Conservation (phyloP, 2,888 invertebrate genomes). For the Stegana nigrithorax region DNA sequence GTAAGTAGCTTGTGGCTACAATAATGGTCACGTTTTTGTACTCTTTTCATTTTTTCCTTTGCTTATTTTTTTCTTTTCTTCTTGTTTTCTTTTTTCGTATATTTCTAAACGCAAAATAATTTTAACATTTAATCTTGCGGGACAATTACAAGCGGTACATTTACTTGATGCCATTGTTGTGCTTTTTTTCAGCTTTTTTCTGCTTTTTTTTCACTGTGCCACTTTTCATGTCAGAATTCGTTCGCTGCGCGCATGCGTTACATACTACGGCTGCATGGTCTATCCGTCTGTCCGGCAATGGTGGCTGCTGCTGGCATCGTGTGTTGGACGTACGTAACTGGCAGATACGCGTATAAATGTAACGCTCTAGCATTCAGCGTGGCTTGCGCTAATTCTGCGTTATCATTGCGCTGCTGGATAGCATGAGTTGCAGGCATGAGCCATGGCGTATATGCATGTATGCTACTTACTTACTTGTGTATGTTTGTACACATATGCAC, state of each 20-base stretch:
- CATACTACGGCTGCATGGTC: too few relatives aligned
- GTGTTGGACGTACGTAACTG: slow-evolving; percentile 1
- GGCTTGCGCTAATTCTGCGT: neutral
- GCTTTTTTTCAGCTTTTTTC: slow-evolving; percentile 23
- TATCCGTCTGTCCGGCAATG: too few relatives aligned
- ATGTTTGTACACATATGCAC: too few relatives aligned
- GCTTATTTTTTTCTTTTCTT: too few relatives aligned
- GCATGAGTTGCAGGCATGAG: too few relatives aligned
- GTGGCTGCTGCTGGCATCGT: slow-evolving; percentile 11
- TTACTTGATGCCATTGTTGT: slow-evolving; percentile 16
- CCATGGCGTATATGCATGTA: too few relatives aligned
- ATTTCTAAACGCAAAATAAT: slow-evolving; percentile 40
- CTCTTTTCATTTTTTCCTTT: too few relatives aligned
- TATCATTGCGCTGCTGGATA: too few relatives aligned
- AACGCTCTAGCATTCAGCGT: neutral
- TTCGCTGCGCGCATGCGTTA: too few relatives aligned
- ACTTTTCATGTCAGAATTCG: too few relatives aligned
- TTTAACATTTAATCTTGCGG: slow-evolving; percentile 47
- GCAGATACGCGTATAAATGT: slow-evolving; percentile 14
- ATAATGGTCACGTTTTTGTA: slow-evolving; percentile 44
- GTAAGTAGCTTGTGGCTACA: neutral
- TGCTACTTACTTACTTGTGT: too few relatives aligned
- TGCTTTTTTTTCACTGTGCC: slow-evolving; percentile 30
- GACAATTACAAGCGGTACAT: slow-evolving; percentile 50
- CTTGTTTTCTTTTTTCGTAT: too few relatives aligned